These are phyloP conservation scores for Turritopsis dohrnii DNA, from an alignment of 30 jellyfish, hydroid and myxozoan genomes.

Conservation along the genomic window DNA sequence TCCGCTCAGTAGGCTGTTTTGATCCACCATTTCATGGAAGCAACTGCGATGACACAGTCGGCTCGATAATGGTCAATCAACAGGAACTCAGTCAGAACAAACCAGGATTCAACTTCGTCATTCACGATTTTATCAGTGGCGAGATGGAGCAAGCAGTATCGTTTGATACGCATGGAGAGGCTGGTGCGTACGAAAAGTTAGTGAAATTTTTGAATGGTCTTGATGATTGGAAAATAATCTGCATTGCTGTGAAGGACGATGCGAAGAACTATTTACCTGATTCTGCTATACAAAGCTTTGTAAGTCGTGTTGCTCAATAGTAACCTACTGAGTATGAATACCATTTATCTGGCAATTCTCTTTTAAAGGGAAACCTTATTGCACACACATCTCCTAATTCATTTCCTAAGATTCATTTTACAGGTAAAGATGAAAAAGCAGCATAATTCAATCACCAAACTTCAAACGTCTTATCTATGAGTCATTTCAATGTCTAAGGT, in stretches of 20 bases:
- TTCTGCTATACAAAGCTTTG: slow-evolving; percentile 65
- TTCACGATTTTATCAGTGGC: slow-evolving; percentile 76
- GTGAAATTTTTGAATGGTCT: slow-evolving; percentile 52
- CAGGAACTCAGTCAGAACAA: slow-evolving; percentile 76
- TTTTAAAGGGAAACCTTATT: no score
- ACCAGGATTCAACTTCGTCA: slow-evolving; percentile 91
- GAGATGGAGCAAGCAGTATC: slow-evolving; percentile 59
- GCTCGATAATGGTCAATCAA: slow-evolving; percentile 78
- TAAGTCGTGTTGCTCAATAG: slow-evolving; percentile 28
- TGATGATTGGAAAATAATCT: slow-evolving; percentile 77
- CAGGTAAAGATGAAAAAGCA: no score
- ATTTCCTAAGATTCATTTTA: no score
- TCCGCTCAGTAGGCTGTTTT: slow-evolving; percentile 83
- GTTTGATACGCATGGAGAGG: slow-evolving; percentile 91
- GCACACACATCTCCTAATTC: no score
- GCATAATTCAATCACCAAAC: no score
- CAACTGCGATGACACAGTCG: slow-evolving; percentile 89
- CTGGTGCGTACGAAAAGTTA: slow-evolving; percentile 87
- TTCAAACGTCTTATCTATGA: no score
- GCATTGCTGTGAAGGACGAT: slow-evolving; percentile 84
- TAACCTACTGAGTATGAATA: no score
- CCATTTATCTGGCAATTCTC: neutral
- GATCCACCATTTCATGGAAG: slow-evolving; percentile 97
- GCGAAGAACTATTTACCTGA: slow-evolving; percentile 78
- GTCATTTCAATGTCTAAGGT: no score